Conservation (phyloP, 2,888 invertebrate species). For the Cecidostiba fungosa region DNA sequence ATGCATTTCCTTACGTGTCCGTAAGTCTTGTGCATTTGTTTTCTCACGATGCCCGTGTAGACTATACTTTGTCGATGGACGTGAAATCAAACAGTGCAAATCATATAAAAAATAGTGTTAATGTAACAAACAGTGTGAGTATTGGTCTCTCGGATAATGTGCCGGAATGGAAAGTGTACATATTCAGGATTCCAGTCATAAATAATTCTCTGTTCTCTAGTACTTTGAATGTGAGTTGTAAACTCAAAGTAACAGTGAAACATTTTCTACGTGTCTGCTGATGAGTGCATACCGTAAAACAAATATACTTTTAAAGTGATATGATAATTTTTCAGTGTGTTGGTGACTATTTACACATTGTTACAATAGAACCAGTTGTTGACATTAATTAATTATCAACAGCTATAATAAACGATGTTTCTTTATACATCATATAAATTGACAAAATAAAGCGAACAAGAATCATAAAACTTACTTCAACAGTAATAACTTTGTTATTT, state of each 20-base stretch:
- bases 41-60: background rate
- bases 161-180: background rate
- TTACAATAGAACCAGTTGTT: too few species aligned
- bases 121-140: background rate
- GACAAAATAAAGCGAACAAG: background rate
- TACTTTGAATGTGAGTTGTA: background rate
- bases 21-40: background rate
- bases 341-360: too few species aligned
- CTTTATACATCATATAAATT: too few species aligned
- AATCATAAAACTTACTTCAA: background rate
- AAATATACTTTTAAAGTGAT: background rate
- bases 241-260: background rate
- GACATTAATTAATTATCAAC: too few species aligned
- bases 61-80: background rate
- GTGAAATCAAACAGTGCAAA: background rate
- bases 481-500: too few species aligned
- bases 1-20: background rate
- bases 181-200: background rate
- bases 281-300: background rate
- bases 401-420: too few species aligned
- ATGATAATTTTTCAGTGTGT: background rate
- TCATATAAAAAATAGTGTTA: constrained; percentile 1
- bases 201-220: background rate
- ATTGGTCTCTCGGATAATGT: background rate
- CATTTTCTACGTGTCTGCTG: background rate